Conservation (phyloP, 2,797 vertebrate genomes). For the Bradypus variegatus region DNA sequence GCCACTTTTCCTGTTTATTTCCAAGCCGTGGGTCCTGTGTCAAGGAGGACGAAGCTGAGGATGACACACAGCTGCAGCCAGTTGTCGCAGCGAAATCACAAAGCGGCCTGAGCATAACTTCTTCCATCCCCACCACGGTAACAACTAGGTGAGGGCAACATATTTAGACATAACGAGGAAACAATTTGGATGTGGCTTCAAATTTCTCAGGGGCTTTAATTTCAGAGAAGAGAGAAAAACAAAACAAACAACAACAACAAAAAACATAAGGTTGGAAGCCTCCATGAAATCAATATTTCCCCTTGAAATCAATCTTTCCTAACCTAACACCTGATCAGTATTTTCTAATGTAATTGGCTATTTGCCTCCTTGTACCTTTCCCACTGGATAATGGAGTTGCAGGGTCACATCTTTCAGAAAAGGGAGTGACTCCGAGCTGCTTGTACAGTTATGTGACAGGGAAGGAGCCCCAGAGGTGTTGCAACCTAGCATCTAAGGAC, state of each 20-base stretch:
- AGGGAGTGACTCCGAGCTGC: neutral
- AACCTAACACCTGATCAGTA: neutral
- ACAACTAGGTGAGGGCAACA: constrained; percentile 34
- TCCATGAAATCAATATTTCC: neutral
- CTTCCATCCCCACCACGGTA: neutral
- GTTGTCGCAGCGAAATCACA: neutral
- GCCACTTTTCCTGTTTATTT: neutral
- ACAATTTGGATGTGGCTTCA: neutral
- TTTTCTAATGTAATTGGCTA: neutral
- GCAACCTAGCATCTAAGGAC: neutral
- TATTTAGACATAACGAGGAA: neutral
- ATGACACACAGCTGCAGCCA: neutral
- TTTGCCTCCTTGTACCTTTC: neutral
- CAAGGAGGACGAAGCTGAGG: neutral
- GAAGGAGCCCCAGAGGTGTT: neutral
- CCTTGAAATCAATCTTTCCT: neutral
- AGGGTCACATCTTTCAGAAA: neutral
- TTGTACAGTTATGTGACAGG: neutral
- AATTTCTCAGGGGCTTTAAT: neutral
- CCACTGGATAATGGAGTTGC: neutral
- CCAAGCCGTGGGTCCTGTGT: neutral
- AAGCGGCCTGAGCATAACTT: neutral
- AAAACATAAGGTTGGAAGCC: neutral
- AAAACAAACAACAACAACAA: too few relatives aligned
- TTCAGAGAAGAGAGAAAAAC: neutral